Percentiles rank a stretch among this genome's conserved stretches.
Evolutionary conservation across 2,797 vertebrate species (phyloP).

Genomic region (Megaceryle alcyon): DNA sequence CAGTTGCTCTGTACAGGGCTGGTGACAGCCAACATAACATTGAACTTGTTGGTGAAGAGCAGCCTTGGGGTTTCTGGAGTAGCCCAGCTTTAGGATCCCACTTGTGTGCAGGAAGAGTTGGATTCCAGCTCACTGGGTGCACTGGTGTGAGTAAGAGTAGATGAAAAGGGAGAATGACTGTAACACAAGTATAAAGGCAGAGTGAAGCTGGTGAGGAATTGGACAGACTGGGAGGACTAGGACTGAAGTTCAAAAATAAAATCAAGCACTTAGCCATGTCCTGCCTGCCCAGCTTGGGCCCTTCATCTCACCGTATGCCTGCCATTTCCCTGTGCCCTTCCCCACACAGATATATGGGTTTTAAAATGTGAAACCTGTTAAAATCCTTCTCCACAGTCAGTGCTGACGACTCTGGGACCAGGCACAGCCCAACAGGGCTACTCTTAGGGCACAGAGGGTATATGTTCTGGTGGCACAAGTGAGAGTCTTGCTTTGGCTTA

Average conservation of each 20-base stretch:
- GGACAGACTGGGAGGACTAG: neutral
- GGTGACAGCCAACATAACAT: neutral
- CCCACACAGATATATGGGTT: neutral
- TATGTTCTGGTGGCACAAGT: neutral
- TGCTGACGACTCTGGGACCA: neutral
- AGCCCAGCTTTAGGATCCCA: neutral
- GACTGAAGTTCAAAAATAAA: neutral
- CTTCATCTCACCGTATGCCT: neutral
- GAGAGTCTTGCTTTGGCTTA: neutral
- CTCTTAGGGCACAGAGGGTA: neutral
- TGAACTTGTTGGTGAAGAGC: rapidly evolving
- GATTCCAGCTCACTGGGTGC: neutral
- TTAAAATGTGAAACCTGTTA: neutral
- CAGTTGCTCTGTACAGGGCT: neutral
- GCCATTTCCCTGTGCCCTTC: neutral
- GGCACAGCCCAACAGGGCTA: too few relatives aligned
- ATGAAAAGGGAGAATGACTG: neutral
- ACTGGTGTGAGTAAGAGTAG: neutral
- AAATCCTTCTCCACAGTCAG: neutral
- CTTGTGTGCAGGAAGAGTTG: neutral
- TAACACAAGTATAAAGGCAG: neutral
- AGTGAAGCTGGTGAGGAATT: neutral
- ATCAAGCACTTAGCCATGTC: neutral
- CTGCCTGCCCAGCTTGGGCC: neutral
- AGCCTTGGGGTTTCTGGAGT: neutral